Base-by-base conservation (phyloP, 92 coral and sea anemone genomes). In the Epizoanthus ramosus region DNA sequence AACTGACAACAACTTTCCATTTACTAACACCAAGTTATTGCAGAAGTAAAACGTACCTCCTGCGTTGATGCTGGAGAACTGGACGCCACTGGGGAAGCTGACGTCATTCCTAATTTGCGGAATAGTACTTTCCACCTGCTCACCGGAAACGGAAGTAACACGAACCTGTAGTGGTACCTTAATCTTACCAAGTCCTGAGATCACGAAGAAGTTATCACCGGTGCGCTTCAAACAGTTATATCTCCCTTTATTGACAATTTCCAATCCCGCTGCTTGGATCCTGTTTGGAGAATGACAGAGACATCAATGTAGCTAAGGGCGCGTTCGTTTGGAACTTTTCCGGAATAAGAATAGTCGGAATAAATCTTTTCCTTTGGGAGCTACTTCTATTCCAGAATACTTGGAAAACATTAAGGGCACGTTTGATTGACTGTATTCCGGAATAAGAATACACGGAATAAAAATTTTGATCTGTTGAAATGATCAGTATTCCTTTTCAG, bases 261-360 rank as follows among this genome's bases (percentile, higher is more conserved):
- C 97, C 19, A 91, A 68, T 10, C 97, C 97, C 0, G 94, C 97
- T 3, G 94, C 85, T 24, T 93, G 97, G 18, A 93, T 85, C 58
- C 97, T 93, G 87, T 31, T 7, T 19, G 16, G 22, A 9, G n/a
- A 45, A 66, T 19, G 41, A 16, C 53, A 3, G 21, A 31, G 8
- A 63, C 15, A 10, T 21, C 15, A 28, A 2, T 2, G 2, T 2
- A 35, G 39, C n/a, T n/a, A n/a, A n/a, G n/a, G n/a, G n/a, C n/a
- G n/a, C n/a, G n/a, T n/a, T n/a, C n/a, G n/a, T n/a, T n/a, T n/a
- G n/a, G n/a, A n/a, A n/a, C n/a, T n/a, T n/a, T n/a, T n/a, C n/a
- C n/a, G n/a, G n/a, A n/a, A n/a, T n/a, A n/a, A n/a, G n/a, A n/a
- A n/a, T n/a, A n/a, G n/a, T n/a, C n/a, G n/a, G n/a, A n/a, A n/a